These are phyloP conservation scores for Barbus barbus DNA, from an alignment of 2,113 vertebrate genomes.

Conservation along the genomic window DNA sequence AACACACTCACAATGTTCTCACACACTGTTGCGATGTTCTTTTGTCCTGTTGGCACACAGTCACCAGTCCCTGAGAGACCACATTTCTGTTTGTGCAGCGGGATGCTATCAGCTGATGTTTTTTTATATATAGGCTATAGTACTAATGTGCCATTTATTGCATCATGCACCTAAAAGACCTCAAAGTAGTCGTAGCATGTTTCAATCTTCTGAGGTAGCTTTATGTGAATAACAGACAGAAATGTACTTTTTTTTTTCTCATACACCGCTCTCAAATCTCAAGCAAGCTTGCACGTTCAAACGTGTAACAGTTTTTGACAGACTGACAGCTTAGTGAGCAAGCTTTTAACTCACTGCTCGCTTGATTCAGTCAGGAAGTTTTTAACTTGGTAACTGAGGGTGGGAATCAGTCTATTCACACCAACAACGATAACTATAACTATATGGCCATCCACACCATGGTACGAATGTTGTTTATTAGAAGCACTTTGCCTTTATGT, in stretches of 20 bases:
- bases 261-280: not conserved
- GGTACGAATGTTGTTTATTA: too few species aligned
- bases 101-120: not conserved
- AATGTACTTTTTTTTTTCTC: too few species aligned
- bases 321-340: not conserved
- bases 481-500: too few species aligned
- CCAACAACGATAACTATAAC: too few species aligned
- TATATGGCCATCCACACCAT: too few species aligned
- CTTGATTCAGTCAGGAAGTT: not conserved
- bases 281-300: not conserved
- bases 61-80: not conserved
- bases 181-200: not conserved
- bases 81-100: not conserved
- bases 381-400: not conserved
- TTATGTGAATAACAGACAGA: not conserved
- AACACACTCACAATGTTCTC: not conserved
- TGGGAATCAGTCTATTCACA: not conserved
- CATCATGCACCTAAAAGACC: not conserved
- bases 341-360: not conserved
- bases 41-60: slow-evolving; percentile 5
- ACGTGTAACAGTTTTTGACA: not conserved
- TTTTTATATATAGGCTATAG: not conserved
- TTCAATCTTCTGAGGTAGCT: not conserved
- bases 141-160: not conserved
- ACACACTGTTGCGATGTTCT: not conserved